A percentile compares a stretch with the other conserved stretches of the same genome.
phyloP scores from a whole-genome alignment of 2,113 vertebrate species.

The Scalopus aquaticus region DNA sequence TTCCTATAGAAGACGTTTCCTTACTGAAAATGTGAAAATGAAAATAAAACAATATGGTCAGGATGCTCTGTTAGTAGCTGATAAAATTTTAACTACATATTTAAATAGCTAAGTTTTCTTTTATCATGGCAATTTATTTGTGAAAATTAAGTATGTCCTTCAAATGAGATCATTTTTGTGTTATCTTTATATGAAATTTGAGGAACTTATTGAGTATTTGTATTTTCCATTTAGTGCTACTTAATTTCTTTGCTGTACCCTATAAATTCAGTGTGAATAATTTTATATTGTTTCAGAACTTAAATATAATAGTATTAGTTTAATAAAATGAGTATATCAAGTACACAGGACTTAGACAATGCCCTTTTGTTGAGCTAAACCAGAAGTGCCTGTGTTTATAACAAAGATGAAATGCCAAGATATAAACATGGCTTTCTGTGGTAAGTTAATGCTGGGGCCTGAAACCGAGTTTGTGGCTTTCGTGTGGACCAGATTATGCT shows the following conservation, averaged over 20 bases:
- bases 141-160: not conserved
- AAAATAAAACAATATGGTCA: not conserved
- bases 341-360: not conserved
- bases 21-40: not conserved
- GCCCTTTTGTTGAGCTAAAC: not conserved
- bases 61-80: not conserved
- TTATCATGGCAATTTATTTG: not conserved
- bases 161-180: not conserved
- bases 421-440: conserved; percentile 14
- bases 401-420: not conserved
- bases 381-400: not conserved
- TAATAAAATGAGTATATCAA: not conserved
- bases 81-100: not conserved
- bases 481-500: not conserved
- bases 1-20: conserved; percentile 8
- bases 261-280: not conserved
- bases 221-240: not conserved
- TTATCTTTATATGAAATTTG: not conserved
- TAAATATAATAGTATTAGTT: not conserved
- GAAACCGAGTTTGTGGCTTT: conserved; percentile 48
- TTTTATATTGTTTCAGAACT: not conserved
- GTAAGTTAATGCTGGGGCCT: conserved; percentile 37
- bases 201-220: not conserved
- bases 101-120: conserved; percentile 25
- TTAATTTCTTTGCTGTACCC: not conserved